Evolutionary conservation across 2,113 vertebrate genomes (phyloP).

Genomic region (Pluvialis apricaria): DNA sequence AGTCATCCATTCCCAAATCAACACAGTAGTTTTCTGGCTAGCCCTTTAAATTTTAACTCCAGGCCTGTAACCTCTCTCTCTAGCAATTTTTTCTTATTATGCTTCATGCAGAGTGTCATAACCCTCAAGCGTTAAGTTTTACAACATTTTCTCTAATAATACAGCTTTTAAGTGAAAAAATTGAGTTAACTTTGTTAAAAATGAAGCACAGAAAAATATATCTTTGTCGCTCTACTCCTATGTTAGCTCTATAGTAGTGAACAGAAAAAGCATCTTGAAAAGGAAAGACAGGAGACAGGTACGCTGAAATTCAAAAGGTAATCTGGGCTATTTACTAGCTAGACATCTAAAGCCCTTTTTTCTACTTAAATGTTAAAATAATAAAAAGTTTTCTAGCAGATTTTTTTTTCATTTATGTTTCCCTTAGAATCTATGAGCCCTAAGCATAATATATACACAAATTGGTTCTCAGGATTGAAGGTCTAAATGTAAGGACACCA

Average conservation of each 20-base stretch:
- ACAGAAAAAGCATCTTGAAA: slow-evolving; percentile 1
- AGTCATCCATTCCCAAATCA: slow-evolving; percentile 1
- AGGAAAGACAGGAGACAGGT: neutral
- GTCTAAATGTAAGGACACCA: neutral
- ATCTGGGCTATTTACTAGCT: neutral
- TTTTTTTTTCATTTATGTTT: neutral
- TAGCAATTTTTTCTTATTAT: neutral
- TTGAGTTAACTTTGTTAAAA: slow-evolving; percentile 18
- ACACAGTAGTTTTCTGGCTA: neutral
- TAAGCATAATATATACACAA: neutral
- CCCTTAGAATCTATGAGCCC: neutral
- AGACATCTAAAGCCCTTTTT: neutral
- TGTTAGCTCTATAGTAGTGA: neutral
- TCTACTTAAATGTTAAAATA: neutral
- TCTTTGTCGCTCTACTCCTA: neutral
- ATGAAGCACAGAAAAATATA: neutral
- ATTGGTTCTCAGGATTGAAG: neutral
- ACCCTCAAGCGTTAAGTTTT: neutral
- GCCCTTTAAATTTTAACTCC: slow-evolving; percentile 7
- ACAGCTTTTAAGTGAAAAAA: neutral
- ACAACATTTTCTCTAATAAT: slow-evolving; percentile 37
- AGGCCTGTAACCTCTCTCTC: neutral
- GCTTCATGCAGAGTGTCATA: neutral
- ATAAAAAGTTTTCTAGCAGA: neutral
- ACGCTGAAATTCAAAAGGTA: neutral